Evolutionary conservation across 1,140 invertebrate genomes (phyloP).

Genomic region (Drosophila subpulchrella): DNA sequence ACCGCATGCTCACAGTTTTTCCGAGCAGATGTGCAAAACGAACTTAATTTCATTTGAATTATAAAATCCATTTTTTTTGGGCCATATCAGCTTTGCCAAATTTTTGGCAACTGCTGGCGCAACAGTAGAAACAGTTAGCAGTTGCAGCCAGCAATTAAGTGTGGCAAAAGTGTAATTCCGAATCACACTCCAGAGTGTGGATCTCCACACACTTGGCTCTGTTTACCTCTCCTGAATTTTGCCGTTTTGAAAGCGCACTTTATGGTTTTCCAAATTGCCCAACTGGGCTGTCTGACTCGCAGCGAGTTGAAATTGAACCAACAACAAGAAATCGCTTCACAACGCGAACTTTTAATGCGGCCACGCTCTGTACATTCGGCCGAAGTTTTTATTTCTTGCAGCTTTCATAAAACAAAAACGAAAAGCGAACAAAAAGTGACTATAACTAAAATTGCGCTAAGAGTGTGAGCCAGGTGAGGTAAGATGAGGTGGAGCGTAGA

Average conservation of each 20-base stretch:
- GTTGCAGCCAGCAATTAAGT: conserved; percentile 75
- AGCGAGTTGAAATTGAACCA: conserved; percentile 41
- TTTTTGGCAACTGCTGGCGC: conserved; percentile 58
- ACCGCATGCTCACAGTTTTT: conserved; percentile 38
- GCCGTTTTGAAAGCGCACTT: conserved; percentile 76
- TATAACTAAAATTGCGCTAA: conserved; percentile 41
- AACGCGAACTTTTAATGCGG: conserved; percentile 66
- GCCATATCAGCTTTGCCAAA: conserved; percentile 10
- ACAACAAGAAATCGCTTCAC: conserved; percentile 48
- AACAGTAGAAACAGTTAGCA: conserved; percentile 40
- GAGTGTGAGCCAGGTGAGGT: conserved; percentile 31
- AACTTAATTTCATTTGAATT: conserved; percentile 62
- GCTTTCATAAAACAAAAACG: conserved; percentile 55
- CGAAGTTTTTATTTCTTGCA: conserved; percentile 52
- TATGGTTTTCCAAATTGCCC: conserved; percentile 72
- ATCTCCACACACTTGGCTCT: conserved; percentile 24
- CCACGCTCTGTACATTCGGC: conserved; percentile 52
- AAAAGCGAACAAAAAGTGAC: conserved; percentile 42
- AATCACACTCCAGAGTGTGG: conserved; percentile 39
- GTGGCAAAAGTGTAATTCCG: conserved; percentile 77
- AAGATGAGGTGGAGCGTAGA: conserved; percentile 42
- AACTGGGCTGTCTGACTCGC: conserved; percentile 48
- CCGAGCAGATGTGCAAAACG: conserved; percentile 53
- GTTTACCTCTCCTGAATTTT: conserved; percentile 35
- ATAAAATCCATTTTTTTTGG: conserved; percentile 52